Percentiles rank a stretch among this genome's conserved stretches.
These are phyloP conservation scores for Mareca penelope DNA, from an alignment of 2,797 vertebrate species.

Conservation along the genomic window DNA sequence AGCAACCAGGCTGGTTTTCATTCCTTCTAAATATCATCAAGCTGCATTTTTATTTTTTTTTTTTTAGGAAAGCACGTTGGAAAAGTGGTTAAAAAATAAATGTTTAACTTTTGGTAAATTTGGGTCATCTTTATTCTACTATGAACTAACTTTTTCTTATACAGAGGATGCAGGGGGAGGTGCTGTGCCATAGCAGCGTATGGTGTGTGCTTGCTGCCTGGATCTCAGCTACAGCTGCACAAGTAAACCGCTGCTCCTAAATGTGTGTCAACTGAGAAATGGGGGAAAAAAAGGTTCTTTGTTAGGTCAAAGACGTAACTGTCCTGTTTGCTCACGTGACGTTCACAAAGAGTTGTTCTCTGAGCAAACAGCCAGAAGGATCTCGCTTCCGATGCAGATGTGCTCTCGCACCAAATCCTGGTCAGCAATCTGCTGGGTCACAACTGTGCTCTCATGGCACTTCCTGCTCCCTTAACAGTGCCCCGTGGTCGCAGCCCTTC, in stretches of 20 bases:
- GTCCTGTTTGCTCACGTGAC: background rate
- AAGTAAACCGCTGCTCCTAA: background rate
- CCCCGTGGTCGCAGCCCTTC: background rate
- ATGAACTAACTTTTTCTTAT: background rate
- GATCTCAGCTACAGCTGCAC: conserved; percentile 11
- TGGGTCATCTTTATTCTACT: background rate
- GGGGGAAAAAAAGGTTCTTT: background rate
- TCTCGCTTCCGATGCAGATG: background rate
- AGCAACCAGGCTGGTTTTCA: background rate
- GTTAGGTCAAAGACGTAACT: background rate
- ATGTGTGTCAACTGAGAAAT: background rate
- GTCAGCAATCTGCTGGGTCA: background rate
- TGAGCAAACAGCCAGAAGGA: background rate
- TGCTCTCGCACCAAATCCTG: background rate
- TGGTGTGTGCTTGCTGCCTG: background rate
- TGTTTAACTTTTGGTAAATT: background rate
- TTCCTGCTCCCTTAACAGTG: background rate
- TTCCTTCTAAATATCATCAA: background rate
- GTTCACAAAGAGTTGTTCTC: background rate
- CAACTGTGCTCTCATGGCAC: background rate
- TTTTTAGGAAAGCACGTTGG: background rate
- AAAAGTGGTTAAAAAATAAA: background rate
- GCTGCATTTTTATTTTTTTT: background rate
- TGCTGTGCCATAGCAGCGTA: background rate
- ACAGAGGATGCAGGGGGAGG: background rate